phyloP scores from a whole-genome alignment of 2,888 invertebrate species.

The Sinelater perroti region DNA sequence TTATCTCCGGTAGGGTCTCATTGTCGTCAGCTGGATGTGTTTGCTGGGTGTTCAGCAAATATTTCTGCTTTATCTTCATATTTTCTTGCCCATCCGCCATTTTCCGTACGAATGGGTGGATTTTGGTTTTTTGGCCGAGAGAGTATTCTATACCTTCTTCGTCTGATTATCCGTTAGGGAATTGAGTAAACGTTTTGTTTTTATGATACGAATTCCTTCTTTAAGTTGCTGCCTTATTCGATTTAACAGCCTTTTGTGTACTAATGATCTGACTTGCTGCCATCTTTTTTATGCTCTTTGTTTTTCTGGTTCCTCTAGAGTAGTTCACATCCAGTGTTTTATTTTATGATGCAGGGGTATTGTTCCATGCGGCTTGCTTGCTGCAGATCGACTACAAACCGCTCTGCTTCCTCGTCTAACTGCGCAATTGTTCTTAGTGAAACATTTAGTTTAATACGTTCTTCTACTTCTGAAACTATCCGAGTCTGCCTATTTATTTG shows the following conservation, averaged over 20 bases:
- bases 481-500: slow-evolving; percentile 11
- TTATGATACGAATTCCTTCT: slow-evolving; percentile 28
- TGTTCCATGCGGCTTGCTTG: slow-evolving; percentile 17
- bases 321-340: slow-evolving; percentile 5
- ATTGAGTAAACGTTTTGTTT: slow-evolving; percentile 26
- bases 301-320: too few species aligned
- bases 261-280: slow-evolving; percentile 31
- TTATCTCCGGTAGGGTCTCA: neutral
- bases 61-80: slow-evolving; percentile 13
- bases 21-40: slow-evolving; percentile 5
- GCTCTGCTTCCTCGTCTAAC: slow-evolving; percentile 12
- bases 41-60: slow-evolving; percentile 21
- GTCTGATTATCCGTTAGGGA: slow-evolving; percentile 14
- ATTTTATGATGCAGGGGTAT: neutral
- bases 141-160: slow-evolving; percentile 11
- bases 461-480: slow-evolving; percentile 17
- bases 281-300: too few species aligned
- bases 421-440: slow-evolving; percentile 15
- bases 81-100: neutral
- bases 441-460: slow-evolving; percentile 14
- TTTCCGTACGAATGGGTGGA: neutral
- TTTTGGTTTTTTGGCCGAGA: slow-evolving; percentile 19
- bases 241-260: slow-evolving; percentile 29
- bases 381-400: neutral
- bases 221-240: slow-evolving; percentile 34